These are phyloP conservation scores for Avahi laniger DNA, from an alignment of 2,797 vertebrate genomes.

Conservation along the genomic window DNA sequence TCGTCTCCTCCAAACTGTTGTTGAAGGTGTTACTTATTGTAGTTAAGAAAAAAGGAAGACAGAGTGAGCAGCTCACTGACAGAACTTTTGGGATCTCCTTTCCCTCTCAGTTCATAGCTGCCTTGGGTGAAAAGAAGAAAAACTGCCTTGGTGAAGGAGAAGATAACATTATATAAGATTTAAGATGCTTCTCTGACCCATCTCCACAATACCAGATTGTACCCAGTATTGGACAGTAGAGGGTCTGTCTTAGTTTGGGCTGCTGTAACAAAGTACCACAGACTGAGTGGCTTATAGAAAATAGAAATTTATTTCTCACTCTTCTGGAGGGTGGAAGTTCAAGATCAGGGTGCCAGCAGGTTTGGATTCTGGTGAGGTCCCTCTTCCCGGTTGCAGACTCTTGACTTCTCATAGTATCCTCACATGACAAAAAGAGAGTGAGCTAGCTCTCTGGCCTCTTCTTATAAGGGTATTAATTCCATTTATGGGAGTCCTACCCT, in stretches of 20 bases:
- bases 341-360: background rate
- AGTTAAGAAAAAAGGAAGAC: background rate
- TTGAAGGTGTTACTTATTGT: background rate
- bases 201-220: background rate
- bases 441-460: background rate
- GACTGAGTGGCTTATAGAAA: background rate
- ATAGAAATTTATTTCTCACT: background rate
- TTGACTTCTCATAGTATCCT: background rate
- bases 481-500: background rate
- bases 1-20: background rate
- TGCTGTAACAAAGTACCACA: background rate
- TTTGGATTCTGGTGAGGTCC: background rate
- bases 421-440: background rate
- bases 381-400: background rate
- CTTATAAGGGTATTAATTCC: no score
- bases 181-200: background rate
- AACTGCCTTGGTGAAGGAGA: background rate
- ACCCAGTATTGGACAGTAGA: background rate
- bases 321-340: background rate
- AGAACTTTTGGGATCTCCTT: background rate
- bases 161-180: background rate
- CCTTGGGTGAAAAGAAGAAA: background rate
- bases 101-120: background rate
- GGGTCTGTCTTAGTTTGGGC: background rate
- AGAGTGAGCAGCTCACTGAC: background rate